Conservation (phyloP, 2,888 invertebrate genomes). For the Nomada fabriciana region DNA sequence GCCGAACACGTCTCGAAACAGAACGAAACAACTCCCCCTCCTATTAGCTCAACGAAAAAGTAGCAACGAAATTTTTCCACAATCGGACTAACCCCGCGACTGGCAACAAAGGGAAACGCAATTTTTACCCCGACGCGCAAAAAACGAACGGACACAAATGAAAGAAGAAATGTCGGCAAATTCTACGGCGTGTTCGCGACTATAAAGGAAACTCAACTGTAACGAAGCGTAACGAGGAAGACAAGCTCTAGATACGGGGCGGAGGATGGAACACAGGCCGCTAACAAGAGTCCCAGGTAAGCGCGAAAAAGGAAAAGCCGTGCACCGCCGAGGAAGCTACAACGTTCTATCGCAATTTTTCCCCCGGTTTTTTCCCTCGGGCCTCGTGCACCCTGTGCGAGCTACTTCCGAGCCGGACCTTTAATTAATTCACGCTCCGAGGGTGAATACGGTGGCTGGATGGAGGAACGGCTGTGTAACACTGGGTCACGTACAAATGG, state of each 20-base stretch:
- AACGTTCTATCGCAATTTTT: conserved; percentile 33
- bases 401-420: conserved; percentile 4
- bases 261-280: background rate
- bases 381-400: background rate
- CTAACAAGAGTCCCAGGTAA: background rate
- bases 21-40: background rate
- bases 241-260: background rate
- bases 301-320: background rate
- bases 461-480: background rate
- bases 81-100: background rate
- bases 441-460: conserved; percentile 7
- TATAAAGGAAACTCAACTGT: background rate
- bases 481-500: background rate
- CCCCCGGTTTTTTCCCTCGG: conserved; percentile 17
- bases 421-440: conserved; percentile 43
- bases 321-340: background rate
- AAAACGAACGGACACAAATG: background rate
- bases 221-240: conserved; percentile 1
- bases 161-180: background rate
- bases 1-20: background rate
- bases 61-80: background rate
- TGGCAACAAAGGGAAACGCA: background rate
- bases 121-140: background rate
- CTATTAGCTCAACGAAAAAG: background rate
- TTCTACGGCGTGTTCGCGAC: background rate